A percentile compares a stretch with the other conserved stretches of the same genome.
phyloP scores from a whole-genome alignment of 2,888 invertebrate species.

The Parnassius glacialis region DNA sequence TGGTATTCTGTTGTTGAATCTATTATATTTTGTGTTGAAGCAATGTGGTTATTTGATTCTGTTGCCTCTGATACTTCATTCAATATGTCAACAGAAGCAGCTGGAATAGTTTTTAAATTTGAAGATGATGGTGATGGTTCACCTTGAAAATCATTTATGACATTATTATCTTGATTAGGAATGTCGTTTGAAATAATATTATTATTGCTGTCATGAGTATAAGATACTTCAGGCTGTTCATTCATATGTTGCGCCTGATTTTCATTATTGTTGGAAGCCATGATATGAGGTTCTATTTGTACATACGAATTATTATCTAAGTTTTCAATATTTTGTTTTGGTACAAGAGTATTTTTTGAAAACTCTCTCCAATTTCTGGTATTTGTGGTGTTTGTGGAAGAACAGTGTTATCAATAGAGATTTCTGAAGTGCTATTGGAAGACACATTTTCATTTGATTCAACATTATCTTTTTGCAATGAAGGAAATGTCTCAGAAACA shows the following conservation, averaged over 20 bases:
- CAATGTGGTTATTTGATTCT: slow-evolving; percentile 8
- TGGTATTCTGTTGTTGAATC: slow-evolving; percentile 31
- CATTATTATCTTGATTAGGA: slow-evolving; percentile 8
- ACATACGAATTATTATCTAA: slow-evolving; percentile 33
- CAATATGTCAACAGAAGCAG: slow-evolving; percentile 2
- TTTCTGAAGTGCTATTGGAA: slow-evolving; percentile 11
- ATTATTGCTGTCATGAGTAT: slow-evolving; percentile 8
- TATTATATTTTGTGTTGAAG: slow-evolving; percentile 23
- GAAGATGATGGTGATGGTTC: not conserved
- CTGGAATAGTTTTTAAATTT: slow-evolving; percentile 21
- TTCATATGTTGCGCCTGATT: slow-evolving; percentile 20
- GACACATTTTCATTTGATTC: slow-evolving; percentile 9
- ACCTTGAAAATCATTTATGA: slow-evolving; percentile 5
- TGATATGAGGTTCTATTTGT: slow-evolving; percentile 34
- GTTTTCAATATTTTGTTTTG: slow-evolving; percentile 33
- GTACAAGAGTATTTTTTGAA: slow-evolving; percentile 46
- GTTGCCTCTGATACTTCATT: slow-evolving; percentile 5
- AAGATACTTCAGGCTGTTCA: slow-evolving; percentile 13
- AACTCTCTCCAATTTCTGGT: slow-evolving; percentile 25
- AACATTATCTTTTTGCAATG: slow-evolving; percentile 2
- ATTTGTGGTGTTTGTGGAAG: not conserved
- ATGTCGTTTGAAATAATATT: not conserved
- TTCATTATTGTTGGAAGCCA: slow-evolving; percentile 27
- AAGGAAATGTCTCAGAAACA: not conserved
- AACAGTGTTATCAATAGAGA: slow-evolving; percentile 29